Evolutionary conservation across 1,140 invertebrate genomes (phyloP), one percentile per base, ranked within the genome.

Genomic region (Drosophila gunungcola): DNA sequence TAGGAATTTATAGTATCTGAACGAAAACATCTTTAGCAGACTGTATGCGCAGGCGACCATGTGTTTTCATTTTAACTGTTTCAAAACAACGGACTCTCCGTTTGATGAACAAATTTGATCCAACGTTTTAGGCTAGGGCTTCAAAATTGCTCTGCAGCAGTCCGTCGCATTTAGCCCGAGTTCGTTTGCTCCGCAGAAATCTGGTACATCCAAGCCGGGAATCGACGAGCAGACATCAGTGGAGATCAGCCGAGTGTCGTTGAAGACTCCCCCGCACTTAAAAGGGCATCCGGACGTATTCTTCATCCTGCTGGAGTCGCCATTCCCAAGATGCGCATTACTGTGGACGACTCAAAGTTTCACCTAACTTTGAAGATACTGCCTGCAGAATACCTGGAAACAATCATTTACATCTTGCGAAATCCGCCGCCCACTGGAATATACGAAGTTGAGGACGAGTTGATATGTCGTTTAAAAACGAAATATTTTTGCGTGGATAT

Each of bases 281-380:
- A 45, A 45, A 4, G 42, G 42, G 42, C 43, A 45, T 10, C 16
- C 43, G 13, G 16, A 11, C 10, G 39, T 16, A 4, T 9, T 41
- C 11, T 36, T 63, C 16, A 45, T 16, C 16, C 16, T 45, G 43
- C 43, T 21, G 43, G 43, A 45, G 43, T 25, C 43, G 10, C 43
- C 25, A 12, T 32, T 32, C 7, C 4, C 29, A 32, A 32, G 5
- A 0, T 32, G 4, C 29, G 29, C 29, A 32, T 32, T 32, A 32
- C 29, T 4, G 29, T 32, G 29, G 29, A 6, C 29, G 29, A 6
- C 29, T 6, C 29, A 32, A 32, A 32, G 7, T 46, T 46, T 16
- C 21, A 46, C 43, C 43, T 9, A 13, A 46, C 21, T 3, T 11
- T 46, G 4, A 46, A 46, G 2, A 46, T 46, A 21, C 21, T 12